phyloP scores from a whole-genome alignment of 2,888 invertebrate genomes.

The Flexamia atlantica region DNA sequence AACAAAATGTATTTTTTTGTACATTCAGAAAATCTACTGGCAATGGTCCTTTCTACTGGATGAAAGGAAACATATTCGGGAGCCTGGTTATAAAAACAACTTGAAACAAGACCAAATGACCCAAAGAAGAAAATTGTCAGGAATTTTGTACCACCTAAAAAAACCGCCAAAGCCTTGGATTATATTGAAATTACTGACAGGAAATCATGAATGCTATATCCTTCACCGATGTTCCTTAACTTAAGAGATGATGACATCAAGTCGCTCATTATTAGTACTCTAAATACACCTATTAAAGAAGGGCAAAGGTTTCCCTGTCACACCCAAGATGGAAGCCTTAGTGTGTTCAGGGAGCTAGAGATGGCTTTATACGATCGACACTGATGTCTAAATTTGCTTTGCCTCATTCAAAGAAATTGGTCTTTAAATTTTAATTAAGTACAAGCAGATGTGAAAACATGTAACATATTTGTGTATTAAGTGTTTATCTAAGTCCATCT shows the following conservation, averaged over 20 bases:
- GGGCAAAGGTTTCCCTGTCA: conserved; percentile 63
- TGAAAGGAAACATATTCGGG: conserved; percentile 35
- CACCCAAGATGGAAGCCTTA: conserved; percentile 64
- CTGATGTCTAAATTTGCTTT: conserved; percentile 61
- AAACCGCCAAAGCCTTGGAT: conserved; percentile 6
- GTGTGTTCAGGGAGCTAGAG: conserved; percentile 30
- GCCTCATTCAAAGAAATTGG: conserved; percentile 60
- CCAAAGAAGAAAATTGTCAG: conserved; percentile 37
- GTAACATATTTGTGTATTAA: conserved; percentile 50
- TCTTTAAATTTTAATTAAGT: conserved; percentile 7
- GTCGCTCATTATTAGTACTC: conserved; percentile 17
- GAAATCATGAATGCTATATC: conserved; percentile 27
- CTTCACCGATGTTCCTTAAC: conserved; percentile 51
- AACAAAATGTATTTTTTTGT: conserved; percentile 66
- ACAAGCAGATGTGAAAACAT: neutral
- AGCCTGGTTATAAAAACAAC: neutral
- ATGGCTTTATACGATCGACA: conserved; percentile 61
- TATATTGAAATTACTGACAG: conserved; percentile 58
- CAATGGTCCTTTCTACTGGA: conserved; percentile 41
- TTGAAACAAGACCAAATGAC: conserved; percentile 26
- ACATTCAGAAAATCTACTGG: conserved; percentile 66
- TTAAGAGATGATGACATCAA: conserved; percentile 38
- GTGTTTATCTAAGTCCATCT: conserved; percentile 61
- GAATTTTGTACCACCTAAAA: conserved; percentile 36
- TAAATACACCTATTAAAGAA: conserved; percentile 3